Percentiles rank a stretch among this genome's conserved stretches.
Evolutionary conservation across 1,140 invertebrate species (phyloP).

Genomic region (Nomia melanderi): DNA sequence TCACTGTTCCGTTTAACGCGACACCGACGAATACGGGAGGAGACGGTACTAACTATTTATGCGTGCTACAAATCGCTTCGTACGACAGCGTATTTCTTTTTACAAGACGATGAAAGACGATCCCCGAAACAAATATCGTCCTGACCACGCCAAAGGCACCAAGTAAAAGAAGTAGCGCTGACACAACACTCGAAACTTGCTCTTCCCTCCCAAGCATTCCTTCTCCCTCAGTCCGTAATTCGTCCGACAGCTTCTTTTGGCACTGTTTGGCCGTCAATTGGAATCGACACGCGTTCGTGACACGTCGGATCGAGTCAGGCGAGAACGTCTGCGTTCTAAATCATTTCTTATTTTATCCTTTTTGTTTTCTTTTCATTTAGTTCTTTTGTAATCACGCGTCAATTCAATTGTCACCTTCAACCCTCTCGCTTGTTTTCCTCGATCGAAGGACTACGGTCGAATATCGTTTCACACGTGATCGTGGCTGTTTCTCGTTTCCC

Average conservation of each 20-base stretch:
- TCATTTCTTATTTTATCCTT: neutral
- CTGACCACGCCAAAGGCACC: conserved; percentile 59
- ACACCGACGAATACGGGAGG: conserved; percentile 32
- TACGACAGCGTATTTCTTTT: conserved; percentile 6
- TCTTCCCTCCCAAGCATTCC: neutral
- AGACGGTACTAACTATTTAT: conserved; percentile 15
- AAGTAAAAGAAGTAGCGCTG: conserved; percentile 53
- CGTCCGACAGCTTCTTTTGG: conserved; percentile 46
- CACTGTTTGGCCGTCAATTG: conserved; percentile 58
- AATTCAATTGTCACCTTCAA: neutral
- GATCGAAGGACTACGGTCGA: neutral
- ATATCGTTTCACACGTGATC: conserved; percentile 8
- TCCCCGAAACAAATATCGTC: conserved; percentile 48
- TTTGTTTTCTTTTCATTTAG: too few species aligned
- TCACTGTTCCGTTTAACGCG: conserved; percentile 21
- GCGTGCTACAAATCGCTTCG: conserved; percentile 18
- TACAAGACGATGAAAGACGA: conserved; percentile 56
- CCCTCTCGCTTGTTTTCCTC: neutral
- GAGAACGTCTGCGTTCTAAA: neutral
- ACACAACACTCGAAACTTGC: conserved; percentile 18
- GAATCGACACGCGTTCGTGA: conserved; percentile 35
- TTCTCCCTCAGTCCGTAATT: neutral
- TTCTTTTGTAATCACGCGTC: neutral
- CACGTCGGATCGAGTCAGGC: conserved; percentile 11
- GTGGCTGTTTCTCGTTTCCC: neutral